These are phyloP conservation scores for Cryptoleucopteryx plumbea DNA, from an alignment of 2,113 vertebrate species.

Conservation along the genomic window DNA sequence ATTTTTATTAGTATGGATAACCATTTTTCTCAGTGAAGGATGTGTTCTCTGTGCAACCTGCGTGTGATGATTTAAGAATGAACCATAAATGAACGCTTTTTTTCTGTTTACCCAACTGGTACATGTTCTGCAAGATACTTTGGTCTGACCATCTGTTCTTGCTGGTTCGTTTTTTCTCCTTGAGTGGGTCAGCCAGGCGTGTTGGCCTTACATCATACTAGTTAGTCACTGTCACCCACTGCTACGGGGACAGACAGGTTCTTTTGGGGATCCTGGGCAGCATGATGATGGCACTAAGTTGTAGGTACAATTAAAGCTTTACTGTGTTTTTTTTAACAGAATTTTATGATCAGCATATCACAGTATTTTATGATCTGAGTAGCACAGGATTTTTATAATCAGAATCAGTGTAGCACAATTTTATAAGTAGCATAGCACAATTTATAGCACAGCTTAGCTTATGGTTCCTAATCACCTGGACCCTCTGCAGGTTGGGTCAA, in stretches of 20 bases:
- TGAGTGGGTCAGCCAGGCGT: neutral
- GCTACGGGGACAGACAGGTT: neutral
- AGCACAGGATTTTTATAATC: neutral
- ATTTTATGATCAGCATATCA: neutral
- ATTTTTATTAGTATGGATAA: neutral
- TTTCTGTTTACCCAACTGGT: neutral
- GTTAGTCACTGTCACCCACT: neutral
- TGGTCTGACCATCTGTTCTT: neutral
- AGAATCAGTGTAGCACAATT: neutral
- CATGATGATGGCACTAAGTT: neutral
- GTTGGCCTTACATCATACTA: neutral
- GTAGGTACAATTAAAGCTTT: neutral
- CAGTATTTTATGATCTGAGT: neutral
- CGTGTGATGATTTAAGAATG: neutral
- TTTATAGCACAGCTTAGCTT: neutral
- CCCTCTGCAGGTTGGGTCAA: neutral
- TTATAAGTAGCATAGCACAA: neutral
- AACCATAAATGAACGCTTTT: neutral
- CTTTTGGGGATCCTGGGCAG: neutral
- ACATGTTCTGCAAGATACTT: neutral
- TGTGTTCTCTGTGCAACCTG: neutral
- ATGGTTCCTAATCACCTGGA: neutral
- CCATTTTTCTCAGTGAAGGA: neutral
- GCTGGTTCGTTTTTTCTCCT: neutral
- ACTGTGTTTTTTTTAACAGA: neutral